Percentiles rank a stretch among this genome's conserved stretches.
Evolutionary conservation across 2,113 vertebrate species (phyloP).

Genomic region (Anas platyrhynchos): DNA sequence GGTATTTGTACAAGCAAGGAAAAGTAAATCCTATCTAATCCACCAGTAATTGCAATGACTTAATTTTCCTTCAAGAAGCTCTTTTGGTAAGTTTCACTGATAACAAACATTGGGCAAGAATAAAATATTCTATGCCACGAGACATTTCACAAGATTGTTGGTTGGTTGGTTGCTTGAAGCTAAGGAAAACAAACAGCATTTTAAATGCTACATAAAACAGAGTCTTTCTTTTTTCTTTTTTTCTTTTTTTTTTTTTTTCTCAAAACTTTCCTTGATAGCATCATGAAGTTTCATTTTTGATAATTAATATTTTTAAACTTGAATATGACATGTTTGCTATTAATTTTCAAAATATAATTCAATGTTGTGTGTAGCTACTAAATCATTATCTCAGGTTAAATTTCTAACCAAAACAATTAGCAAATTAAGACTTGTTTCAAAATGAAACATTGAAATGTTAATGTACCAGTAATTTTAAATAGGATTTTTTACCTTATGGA

Average conservation of each 20-base stretch:
- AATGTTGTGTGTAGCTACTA: not conserved
- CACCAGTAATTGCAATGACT: not conserved
- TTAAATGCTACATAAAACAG: not conserved
- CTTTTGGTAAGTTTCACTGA: not conserved
- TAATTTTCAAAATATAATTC: not conserved
- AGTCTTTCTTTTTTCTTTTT: not conserved
- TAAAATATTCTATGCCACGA: not conserved
- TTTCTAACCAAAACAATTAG: not conserved
- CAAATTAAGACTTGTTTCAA: not conserved
- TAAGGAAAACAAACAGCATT: not conserved
- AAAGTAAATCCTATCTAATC: not conserved
- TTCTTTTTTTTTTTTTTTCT: not conserved
- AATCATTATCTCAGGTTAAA: not conserved
- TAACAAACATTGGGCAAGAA: not conserved
- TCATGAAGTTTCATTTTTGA: not conserved
- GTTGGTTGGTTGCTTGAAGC: not conserved
- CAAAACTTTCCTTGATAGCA: not conserved
- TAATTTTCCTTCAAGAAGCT: not conserved
- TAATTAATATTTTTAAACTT: not conserved
- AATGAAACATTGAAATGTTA: not conserved
- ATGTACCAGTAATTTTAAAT: fast-evolving
- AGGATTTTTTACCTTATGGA: not conserved
- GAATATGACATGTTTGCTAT: not conserved
- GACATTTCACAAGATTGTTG: not conserved
- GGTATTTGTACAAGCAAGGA: not conserved